Base-by-base conservation (phyloP, 2,888 invertebrate species). In the Hetaerina titia region DNA sequence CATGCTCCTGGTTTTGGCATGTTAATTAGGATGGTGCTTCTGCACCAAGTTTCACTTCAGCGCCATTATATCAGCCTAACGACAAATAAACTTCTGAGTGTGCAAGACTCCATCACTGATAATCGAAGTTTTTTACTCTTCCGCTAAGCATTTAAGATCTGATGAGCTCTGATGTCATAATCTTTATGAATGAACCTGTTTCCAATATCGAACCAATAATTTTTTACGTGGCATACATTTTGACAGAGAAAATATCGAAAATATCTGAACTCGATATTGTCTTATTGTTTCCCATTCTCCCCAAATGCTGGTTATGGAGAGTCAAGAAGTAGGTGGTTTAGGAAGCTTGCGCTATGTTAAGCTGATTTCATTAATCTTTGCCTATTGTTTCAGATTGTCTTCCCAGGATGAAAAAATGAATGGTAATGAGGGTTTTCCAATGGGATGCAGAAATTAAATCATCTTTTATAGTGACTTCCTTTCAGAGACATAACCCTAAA, bases 1-100 rank as follows among this genome's bases (percentile, higher is more conserved):
- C 74, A 25, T n/a, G 11, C 81, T 31, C 81, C 81, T 81, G 81
- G 81, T 81, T 81, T 81, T 31, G 31, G 31, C 31, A 81, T 81
- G 31, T 81, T 81, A 81, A 81, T 81, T 81, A 81, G 81, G 25
- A 81, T 81, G 81, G 81, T 81, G 81, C 81, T 81, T 81, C 81
- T 1, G 81, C 7, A 81, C 25, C 25, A 81, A 31, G 31, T 69
- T 81, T 31, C 81, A 81, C 81, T 81, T 31, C 11, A 81, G 25
- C n/a, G 81, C 13, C 25, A 81, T 81, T 9, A 11, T 25, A 11
- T 31, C 25, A 81, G 81, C 31, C 81, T 13, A 81, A 81, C 25
- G 13, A 31, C 31, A 31, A 81, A 81, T 81, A 4, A 25, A 81
- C 81, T 31, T 81, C 81, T 22, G 25, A 81, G 7, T 81, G 13